These are phyloP conservation scores for Nezara viridula DNA, from an alignment of 2,888 invertebrate species.

Conservation along the genomic window DNA sequence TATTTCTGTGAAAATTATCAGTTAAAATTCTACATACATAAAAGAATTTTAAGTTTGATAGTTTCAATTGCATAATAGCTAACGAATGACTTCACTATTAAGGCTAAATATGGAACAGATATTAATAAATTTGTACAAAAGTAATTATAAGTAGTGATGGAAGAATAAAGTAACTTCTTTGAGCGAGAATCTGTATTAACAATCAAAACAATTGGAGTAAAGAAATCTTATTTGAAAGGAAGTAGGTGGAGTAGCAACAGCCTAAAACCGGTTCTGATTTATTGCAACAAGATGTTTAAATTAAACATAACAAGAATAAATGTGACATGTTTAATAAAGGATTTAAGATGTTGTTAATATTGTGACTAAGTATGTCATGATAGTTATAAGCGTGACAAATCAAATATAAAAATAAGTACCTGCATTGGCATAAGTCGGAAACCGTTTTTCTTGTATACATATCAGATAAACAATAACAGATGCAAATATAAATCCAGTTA, in stretches of 20 bases:
- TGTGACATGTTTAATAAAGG: neutral
- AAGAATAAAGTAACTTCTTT: neutral
- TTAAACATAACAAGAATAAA: neutral
- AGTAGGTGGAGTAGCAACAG: constrained; percentile 30
- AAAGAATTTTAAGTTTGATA: neutral
- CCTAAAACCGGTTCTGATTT: neutral
- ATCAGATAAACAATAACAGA: constrained; percentile 85
- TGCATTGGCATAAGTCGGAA: constrained; percentile 80
- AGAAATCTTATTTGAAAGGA: neutral
- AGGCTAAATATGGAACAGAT: neutral
- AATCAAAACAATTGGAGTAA: neutral
- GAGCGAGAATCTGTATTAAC: neutral
- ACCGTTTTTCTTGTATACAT: constrained; percentile 83
- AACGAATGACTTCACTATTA: neutral
- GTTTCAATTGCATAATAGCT: neutral
- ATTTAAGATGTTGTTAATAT: neutral
- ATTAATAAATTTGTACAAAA: neutral
- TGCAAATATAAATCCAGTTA: constrained; percentile 89
- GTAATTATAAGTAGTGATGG: neutral
- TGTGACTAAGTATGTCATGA: neutral
- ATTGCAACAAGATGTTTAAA: neutral
- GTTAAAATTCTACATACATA: neutral
- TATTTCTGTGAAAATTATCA: neutral
- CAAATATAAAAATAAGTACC: constrained; percentile 17
- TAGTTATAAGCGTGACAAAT: neutral